Evolutionary conservation across 2,888 invertebrate species (phyloP), one percentile per base, ranked within the genome.

Genomic region (Lochmaea capreae): DNA sequence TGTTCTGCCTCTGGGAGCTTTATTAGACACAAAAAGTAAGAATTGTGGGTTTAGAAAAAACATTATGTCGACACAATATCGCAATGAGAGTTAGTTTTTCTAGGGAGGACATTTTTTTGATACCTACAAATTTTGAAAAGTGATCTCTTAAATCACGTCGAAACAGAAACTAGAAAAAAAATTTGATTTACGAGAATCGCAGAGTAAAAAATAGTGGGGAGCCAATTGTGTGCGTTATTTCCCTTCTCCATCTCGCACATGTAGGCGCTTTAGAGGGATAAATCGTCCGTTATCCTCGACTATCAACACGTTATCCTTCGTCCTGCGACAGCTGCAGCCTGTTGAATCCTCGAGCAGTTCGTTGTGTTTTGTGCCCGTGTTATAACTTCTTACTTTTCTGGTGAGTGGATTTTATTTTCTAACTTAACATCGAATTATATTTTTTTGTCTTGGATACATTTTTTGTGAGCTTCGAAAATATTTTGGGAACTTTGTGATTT

Each of bases 221-320:
- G 69, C 79, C 79, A 77, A 79, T 78, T 63, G 75, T 71, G 71
- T 73, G 67, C 43, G 63, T 39, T n/a, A 16, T 39, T 57, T 67
- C 76, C 77, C 78, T 54, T 54, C 77, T 66, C 76, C 74, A 72
- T 49, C 52, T 42, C 59, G 62, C 67, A 71, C 77, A 82, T 82
- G 83, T 83, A 81, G 83, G 83, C 83, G 83, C 80, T 75, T 78
- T 77, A 78, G 67, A 77, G 79, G 82, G 81, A 83, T 83, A 83
- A 82, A 82, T 82, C 78, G 74, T 74, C 54, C 79, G 79, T 81
- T 80, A 81, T 80, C 79, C 80, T 78, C 76, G 71, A 76, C 79
- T 70, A 69, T 76, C 76, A 76, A 76, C 79, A 79, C 79, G 78
- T 75, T 73, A 65, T 73, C 73, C 73, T 69, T 78, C 76, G 78